Evolutionary conservation across 1,140 invertebrate species (phyloP).

Genomic region (Palaemon carinicauda): DNA sequence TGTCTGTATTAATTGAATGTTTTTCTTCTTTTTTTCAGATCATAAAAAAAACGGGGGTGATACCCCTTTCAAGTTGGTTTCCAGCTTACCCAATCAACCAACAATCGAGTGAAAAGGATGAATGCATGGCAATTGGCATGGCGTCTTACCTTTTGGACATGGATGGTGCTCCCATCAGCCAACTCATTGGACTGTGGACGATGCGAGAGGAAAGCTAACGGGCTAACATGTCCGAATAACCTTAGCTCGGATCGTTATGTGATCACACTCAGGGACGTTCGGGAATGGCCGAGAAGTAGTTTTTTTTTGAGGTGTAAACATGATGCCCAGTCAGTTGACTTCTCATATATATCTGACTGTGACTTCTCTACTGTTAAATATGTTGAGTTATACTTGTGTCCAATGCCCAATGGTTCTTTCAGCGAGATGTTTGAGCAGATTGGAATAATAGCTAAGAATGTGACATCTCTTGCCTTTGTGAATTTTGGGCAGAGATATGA

Average conservation of each 20-base stretch:
- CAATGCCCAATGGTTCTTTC: conserved; percentile 5
- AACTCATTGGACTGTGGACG: background rate
- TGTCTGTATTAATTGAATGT: no score
- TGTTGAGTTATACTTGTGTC: conserved; percentile 8
- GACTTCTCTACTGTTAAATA: background rate
- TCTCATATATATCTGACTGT: conserved; percentile 3
- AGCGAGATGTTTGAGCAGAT: background rate
- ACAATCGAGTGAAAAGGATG: no score
- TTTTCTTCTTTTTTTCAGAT: no score
- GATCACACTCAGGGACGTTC: background rate
- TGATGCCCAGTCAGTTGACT: background rate
- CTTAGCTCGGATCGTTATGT: background rate
- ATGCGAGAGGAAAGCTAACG: background rate
- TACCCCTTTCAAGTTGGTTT: no score
- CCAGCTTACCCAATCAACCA: no score
- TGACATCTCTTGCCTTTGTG: background rate
- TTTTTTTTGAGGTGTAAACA: background rate
- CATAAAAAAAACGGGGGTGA: no score
- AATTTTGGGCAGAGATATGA: conserved; percentile 15
- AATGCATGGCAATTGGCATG: no score
- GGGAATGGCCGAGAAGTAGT: background rate
- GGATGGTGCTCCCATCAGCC: background rate
- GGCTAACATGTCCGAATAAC: background rate
- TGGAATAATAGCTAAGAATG: conserved; percentile 7
- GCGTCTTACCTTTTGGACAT: background rate